Evolutionary conservation across 1,140 invertebrate genomes (phyloP).

Genomic region (Physella acuta): DNA sequence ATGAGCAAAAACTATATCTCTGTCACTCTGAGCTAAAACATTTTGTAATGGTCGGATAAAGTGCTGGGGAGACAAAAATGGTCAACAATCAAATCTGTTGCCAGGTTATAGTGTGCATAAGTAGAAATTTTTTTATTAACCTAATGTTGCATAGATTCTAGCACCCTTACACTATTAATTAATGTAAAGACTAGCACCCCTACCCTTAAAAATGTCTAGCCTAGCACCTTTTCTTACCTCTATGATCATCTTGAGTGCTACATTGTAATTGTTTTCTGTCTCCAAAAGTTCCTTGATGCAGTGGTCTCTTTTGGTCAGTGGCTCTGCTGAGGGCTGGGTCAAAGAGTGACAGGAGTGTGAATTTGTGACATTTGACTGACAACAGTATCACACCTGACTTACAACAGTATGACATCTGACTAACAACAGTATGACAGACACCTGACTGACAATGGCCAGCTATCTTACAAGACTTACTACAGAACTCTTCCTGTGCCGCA

Average conservation of each 20-base stretch:
- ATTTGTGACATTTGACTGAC: not conserved
- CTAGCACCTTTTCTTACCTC: slow-evolving; percentile 41
- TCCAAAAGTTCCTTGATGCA: slow-evolving; percentile 93
- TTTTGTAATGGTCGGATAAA: slow-evolving; percentile 66
- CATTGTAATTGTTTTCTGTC: slow-evolving; percentile 95
- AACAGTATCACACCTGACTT: not conserved
- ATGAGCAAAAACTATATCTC: slow-evolving; percentile 80
- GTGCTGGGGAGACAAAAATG: slow-evolving; percentile 42
- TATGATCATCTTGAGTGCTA: slow-evolving; percentile 84
- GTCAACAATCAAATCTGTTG: too few relatives aligned
- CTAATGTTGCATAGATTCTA: too few relatives aligned
- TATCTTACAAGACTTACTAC: slow-evolving; percentile 7
- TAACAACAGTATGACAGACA: not conserved
- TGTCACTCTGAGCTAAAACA: slow-evolving; percentile 74
- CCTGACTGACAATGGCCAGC: too few relatives aligned
- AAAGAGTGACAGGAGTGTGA: not conserved
- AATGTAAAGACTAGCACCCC: too few relatives aligned
- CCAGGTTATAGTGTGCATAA: too few relatives aligned
- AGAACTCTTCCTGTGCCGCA: slow-evolving; percentile 3
- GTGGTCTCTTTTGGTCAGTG: slow-evolving; percentile 80
- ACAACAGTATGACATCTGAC: too few relatives aligned
- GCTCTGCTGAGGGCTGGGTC: slow-evolving; percentile 25
- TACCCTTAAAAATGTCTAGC: too few relatives aligned
- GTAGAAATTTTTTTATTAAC: too few relatives aligned
- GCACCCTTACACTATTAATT: too few relatives aligned